These are phyloP conservation scores for Eupithecia dodoneata DNA, from an alignment of 2,888 invertebrate genomes.

Conservation along the genomic window DNA sequence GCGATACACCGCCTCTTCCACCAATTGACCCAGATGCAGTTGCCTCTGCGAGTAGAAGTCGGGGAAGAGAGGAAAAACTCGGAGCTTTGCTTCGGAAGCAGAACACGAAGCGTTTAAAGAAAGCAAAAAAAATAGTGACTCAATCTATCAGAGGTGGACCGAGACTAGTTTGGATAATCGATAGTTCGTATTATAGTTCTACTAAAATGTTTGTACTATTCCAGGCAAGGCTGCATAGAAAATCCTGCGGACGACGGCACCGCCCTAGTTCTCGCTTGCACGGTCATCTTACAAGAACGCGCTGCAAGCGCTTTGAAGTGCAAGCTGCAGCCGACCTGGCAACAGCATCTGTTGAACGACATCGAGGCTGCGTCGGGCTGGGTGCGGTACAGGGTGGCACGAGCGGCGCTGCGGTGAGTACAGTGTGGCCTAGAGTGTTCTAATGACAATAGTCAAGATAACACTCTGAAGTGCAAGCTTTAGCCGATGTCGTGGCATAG, in stretches of 20 bases:
- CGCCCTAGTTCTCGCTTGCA: slow-evolving; percentile 90
- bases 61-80: too few species aligned
- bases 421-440: neutral
- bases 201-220: neutral
- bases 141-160: too few species aligned
- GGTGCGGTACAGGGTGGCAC: slow-evolving; percentile 93
- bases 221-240: slow-evolving; percentile 53
- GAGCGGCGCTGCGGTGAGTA: slow-evolving; percentile 90
- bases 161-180: too few species aligned
- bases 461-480: slow-evolving; percentile 83
- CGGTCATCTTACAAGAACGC: slow-evolving; percentile 92
- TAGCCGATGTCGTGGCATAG: slow-evolving; percentile 69
- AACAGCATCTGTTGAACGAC: slow-evolving; percentile 78
- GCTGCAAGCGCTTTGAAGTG: slow-evolving; percentile 87
- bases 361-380: slow-evolving; percentile 87
- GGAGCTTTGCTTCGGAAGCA: too few species aligned
- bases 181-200: too few species aligned
- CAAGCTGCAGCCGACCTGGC: slow-evolving; percentile 58
- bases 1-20: too few species aligned
- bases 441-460: slow-evolving; percentile 42
- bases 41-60: too few species aligned
- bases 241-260: slow-evolving; percentile 76
- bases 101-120: too few species aligned
- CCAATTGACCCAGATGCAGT: too few species aligned
- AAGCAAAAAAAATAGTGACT: too few species aligned